Base-by-base conservation (phyloP, 1,140 invertebrate genomes). In the Leucophenga varia region DNA sequence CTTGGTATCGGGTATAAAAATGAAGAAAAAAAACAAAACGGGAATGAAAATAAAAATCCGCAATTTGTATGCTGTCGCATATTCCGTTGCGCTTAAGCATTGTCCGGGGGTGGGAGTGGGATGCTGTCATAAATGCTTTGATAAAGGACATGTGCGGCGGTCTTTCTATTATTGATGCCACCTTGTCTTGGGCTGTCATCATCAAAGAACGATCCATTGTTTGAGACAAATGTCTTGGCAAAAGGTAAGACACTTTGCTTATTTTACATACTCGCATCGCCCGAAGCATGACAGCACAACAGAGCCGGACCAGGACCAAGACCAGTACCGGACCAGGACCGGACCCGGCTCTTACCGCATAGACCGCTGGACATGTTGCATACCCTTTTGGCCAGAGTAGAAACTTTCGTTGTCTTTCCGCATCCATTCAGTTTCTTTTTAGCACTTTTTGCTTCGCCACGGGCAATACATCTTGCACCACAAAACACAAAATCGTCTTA, bases 401-500 rank as follows among this genome's bases (percentile, higher is more conserved):
- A 61, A 65, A 43, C 56, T 65, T 68, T 46, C 35, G 46, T 50
- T 65, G 49, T 57, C 55, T 42, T 30, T 61, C 22, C 43, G 47
- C n/a, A n/a, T n/a, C n/a, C n/a, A n/a, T n/a, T n/a, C 38, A 43
- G 16, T 47, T 54, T 65, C 59, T 63, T 59, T 65, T 65, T 63
- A 49, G 54, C 61, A 67, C 61, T 61, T 61, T 63, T 59, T 49
- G 52, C 52, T 25, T 47, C 40, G 59, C 64, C 63, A 67, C 54
- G 64, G 63, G 63, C 63, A 68, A 65, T 65, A 65, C 63, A 63
- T 65, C 64, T 65, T 65, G 64, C 49, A 57, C 63, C 63, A 65
- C 61, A 65, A 65, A n/a, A n/a, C 59, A 65, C 59, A 67, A 65
- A 65, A 65, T 65, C 63, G 63, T 65, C 63, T 65, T 65, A 65